Base-by-base conservation (phyloP, 2,888 invertebrate genomes). In the Yponomeuta malinellus region DNA sequence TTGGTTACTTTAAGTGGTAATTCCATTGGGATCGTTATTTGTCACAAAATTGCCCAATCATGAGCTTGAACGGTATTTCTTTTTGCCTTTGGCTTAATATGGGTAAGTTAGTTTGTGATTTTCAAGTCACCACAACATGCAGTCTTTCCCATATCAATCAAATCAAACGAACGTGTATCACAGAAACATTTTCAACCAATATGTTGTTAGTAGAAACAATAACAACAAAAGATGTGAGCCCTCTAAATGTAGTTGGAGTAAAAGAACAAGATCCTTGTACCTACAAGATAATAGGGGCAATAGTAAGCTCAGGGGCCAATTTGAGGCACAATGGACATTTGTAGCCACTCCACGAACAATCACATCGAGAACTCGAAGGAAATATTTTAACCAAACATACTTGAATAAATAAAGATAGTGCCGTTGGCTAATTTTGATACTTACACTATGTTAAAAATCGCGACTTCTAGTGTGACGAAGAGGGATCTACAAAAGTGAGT, bases 381-480 rank as follows among this genome's bases (percentile, higher is more conserved):
- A 85, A 82, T 87, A 84, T 89, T 89, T 89, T 85, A 83, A 88
- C 87, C 88, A 90, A 90, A 90, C 88, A 87, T 76, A 88, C 90
- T 88, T 85, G 82, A 85, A 81, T 78, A 83, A 52, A 59, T n/a
- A n/a, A n/a, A n/a, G n/a, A n/a, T 84, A 15, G 52, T 59, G 52
- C 15, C 84, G 82, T 84, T 82, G 78, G 76, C 79, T 33, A 10
- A 65, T 68, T 68, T 87, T 89, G 87, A 84, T 88, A 83, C 78
- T 85, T 77, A 73, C 1, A 33, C 5, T 29, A 66, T 68, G 43
- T 43, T 43, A 43, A 43, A 8, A 43, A 43, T 43, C 43, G 15
- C 52, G 15, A 15, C 5, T 3, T 59, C 0, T 0, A 59, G 12
- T 59, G 12, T 15, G 52, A 15, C 1, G 3, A 15, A 59, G 33